Conservation (phyloP, 2,888 invertebrate genomes). For the Drymonia ruficornis region DNA sequence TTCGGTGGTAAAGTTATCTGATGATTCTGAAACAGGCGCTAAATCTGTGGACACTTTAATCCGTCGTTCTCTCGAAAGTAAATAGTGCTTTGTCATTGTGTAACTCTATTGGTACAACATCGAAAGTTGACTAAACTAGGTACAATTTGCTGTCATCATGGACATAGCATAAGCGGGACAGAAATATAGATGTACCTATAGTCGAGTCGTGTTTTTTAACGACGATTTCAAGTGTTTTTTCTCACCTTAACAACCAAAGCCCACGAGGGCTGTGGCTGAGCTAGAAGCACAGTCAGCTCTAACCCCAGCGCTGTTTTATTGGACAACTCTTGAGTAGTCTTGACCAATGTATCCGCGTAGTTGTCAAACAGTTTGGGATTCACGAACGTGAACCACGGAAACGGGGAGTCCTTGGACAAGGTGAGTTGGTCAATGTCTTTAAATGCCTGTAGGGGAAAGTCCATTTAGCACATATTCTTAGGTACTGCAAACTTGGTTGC, state of each 20-base stretch:
- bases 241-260: slow-evolving; percentile 88
- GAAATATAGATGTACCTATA: no score
- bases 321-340: slow-evolving; percentile 77
- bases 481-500: no score
- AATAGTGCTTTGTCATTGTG: no score
- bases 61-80: no score
- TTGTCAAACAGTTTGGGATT: slow-evolving; percentile 86
- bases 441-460: slow-evolving; percentile 50
- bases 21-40: no score
- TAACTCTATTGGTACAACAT: no score
- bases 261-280: slow-evolving; percentile 93
- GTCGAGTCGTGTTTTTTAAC: no score
- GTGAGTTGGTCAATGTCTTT: slow-evolving; percentile 56
- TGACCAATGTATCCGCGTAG: slow-evolving; percentile 61
- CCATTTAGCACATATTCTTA: not conserved
- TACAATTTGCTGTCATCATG: no score
- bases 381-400: slow-evolving; percentile 89
- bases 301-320: slow-evolving; percentile 87
- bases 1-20: no score
- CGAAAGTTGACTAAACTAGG: no score
- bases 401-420: slow-evolving; percentile 73
- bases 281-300: slow-evolving; percentile 88
- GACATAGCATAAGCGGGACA: no score
- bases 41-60: no score
- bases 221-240: not conserved